A percentile compares a stretch with the other conserved stretches of the same genome.
These are phyloP conservation scores for Sarotherodon lohbergeri DNA, from an alignment of 2,113 vertebrate species.

Conservation along the genomic window DNA sequence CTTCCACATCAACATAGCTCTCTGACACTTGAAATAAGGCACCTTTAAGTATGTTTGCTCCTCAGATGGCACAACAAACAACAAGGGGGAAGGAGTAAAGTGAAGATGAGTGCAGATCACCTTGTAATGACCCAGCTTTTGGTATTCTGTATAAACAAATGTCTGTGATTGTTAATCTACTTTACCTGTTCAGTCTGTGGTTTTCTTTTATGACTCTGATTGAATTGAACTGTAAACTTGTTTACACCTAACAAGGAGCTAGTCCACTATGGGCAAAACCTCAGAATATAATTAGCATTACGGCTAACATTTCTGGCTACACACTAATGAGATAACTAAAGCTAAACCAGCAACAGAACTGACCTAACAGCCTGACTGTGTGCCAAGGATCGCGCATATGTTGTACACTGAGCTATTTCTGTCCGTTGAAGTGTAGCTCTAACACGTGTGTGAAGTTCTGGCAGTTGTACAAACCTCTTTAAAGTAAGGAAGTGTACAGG, in stretches of 20 bases:
- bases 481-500: not conserved
- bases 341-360: conserved; percentile 5
- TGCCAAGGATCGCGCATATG: conserved; percentile 6
- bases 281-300: conserved; percentile 39
- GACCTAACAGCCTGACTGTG: not conserved
- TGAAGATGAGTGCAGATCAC: not conserved
- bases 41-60: not conserved
- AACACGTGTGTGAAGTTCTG: not conserved
- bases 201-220: not conserved
- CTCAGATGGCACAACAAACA: not conserved
- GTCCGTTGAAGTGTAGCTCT: not conserved
- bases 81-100: not conserved
- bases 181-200: not conserved
- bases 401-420: conserved; percentile 7
- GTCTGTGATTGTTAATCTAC: not conserved
- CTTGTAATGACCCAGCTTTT: not conserved
- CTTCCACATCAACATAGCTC: not conserved
- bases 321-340: conserved; percentile 47
- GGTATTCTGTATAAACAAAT: not conserved
- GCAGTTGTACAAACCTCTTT: not conserved
- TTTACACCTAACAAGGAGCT: not conserved
- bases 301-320: conserved; percentile 35
- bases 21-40: not conserved
- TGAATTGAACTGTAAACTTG: not conserved
- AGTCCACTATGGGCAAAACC: not conserved